Base-by-base conservation (phyloP, 2,113 vertebrate species). In the Philantomba maxwellii region DNA sequence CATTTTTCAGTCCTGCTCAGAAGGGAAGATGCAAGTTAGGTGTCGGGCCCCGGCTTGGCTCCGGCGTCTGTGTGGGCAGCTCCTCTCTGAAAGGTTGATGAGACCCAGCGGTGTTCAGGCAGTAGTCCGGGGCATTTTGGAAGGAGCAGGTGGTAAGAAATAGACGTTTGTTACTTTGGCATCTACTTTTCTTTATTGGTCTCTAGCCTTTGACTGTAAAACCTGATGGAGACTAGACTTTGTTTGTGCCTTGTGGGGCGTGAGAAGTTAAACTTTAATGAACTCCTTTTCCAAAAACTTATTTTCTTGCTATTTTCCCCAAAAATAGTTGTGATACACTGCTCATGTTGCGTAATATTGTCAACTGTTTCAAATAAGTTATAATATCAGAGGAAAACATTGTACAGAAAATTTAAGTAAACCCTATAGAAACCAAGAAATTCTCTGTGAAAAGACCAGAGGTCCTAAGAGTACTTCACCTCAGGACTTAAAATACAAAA, bases 51-150 rank as follows among this genome's bases (percentile, higher is more conserved):
- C 99, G 0, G 93, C 97, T 0, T 99, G 99, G 99, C 98, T 99
- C 77, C 99, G 99, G 75, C 98, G 98, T n/a, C 99, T 99, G 0
- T 99, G 99, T 19, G 99, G 99, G 21, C 99, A 99, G 96, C 98
- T 99, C 95, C 99, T 99, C 51, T 99, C 99, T 0, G 99, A 99
- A 97, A 98, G 99, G 92, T 98, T 99, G 78, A 98, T 99, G 97
- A 99, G 99, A 96, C 99, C 99, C 0, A 95, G 30, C 0, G 99
- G 99, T 6, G 99, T 99, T 17, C 99, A 99, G 97, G 99, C 99
- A 0, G 99, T 99, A 33, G 99, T 99, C 86, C 98, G 99, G 95
- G 99, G 99, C 66, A 95, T 99, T 96, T 53, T 99, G 97, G 99
- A 99, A 96, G 99, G 98, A 95, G 98, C 99, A 6, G 98, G 99